phyloP scores from a whole-genome alignment of 2,797 vertebrate species.

The Centroberyx gerrardi region DNA sequence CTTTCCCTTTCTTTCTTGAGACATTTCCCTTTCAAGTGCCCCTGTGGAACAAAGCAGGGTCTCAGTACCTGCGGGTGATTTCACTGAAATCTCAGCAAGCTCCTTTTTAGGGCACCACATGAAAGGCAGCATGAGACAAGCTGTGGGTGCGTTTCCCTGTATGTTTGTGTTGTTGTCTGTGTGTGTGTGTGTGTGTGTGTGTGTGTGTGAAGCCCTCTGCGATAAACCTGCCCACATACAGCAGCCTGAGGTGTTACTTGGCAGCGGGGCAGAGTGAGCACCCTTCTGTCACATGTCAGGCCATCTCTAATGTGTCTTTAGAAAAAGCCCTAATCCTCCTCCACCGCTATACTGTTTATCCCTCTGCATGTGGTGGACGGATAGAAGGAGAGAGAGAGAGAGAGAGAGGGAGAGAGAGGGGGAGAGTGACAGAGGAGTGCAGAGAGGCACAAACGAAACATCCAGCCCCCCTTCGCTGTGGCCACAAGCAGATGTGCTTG shows the following conservation, averaged over 20 bases:
- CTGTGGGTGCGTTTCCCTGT: constrained; percentile 16
- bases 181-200: constrained; percentile 27
- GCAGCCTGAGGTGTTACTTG: constrained; percentile 46
- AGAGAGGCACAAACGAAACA: constrained; percentile 28
- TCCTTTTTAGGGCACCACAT: constrained; percentile 61
- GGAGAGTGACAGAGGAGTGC: constrained; percentile 6
- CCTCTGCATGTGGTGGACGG: constrained; percentile 38
- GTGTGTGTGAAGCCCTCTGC: constrained; percentile 38
- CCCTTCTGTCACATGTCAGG: constrained; percentile 38
- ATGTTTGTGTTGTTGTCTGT: constrained; percentile 23
- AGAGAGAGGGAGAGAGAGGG: neutral
- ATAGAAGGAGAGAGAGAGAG: constrained; percentile 12
- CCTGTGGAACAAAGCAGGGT: constrained; percentile 51
- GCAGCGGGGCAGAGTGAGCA: constrained; percentile 34
- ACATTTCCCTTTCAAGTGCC: constrained; percentile 60
- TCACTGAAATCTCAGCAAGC: constrained; percentile 41
- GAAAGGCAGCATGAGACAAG: constrained; percentile 50
- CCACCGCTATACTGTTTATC: constrained; percentile 42
- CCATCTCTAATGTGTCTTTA: constrained; percentile 59
- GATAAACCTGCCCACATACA: constrained; percentile 60
- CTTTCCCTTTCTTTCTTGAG: constrained; percentile 21
- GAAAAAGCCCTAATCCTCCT: constrained; percentile 66
- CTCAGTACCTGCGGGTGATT: constrained; percentile 60
- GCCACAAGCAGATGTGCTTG: constrained; percentile 45
- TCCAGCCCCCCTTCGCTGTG: constrained; percentile 18